Percentiles rank a stretch among this genome's conserved stretches.
These are phyloP conservation scores for Coreius guichenoti DNA, from an alignment of 2,797 vertebrate genomes.

Conservation along the genomic window DNA sequence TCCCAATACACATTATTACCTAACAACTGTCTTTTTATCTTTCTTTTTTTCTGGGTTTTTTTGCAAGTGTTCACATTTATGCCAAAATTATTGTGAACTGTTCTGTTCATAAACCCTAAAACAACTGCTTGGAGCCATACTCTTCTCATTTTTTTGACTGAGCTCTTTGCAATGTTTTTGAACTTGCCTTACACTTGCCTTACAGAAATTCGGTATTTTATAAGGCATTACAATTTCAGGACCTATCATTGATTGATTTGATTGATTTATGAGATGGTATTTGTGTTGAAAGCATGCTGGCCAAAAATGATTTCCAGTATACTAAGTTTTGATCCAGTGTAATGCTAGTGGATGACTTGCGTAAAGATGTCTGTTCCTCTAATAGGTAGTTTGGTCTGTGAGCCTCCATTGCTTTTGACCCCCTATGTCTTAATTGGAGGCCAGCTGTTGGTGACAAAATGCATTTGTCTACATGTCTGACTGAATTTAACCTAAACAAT, in stretches of 20 bases:
- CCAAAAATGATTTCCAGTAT: neutral
- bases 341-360: slow-evolving; percentile 55
- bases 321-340: slow-evolving; percentile 54
- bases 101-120: too few species aligned
- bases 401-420: slow-evolving; percentile 63
- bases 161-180: neutral
- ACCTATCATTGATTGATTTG: too few species aligned
- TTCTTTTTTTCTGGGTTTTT: too few species aligned
- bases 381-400: slow-evolving; percentile 68
- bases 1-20: too few species aligned
- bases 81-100: too few species aligned
- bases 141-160: neutral
- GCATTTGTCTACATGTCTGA: slow-evolving; percentile 81
- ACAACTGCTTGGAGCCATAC: too few species aligned
- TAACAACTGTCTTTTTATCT: too few species aligned
- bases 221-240: too few species aligned
- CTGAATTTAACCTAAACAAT: slow-evolving; percentile 69
- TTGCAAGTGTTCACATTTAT: too few species aligned
- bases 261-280: too few species aligned
- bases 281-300: too few species aligned
- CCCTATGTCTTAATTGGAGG: slow-evolving; percentile 68
- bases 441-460: slow-evolving; percentile 80
- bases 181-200: neutral
- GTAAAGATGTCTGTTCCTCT: slow-evolving; percentile 62
- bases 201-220: neutral